phyloP scores from a whole-genome alignment of 2,113 vertebrate species.

The Sylvilagus bachmani region DNA sequence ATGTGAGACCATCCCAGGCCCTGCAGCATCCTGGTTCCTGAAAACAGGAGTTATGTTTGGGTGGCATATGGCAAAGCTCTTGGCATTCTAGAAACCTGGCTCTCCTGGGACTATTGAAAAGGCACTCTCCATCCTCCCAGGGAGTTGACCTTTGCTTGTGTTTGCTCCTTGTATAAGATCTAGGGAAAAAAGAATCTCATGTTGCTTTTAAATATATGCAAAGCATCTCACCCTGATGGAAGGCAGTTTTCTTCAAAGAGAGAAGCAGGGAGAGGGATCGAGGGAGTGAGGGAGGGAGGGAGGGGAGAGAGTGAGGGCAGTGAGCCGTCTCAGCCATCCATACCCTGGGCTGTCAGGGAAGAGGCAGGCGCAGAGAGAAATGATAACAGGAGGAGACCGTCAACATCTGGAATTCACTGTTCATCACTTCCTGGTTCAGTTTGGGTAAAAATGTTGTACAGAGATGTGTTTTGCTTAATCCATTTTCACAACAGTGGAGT shows the following conservation, averaged over 20 bases:
- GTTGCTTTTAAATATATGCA: constrained; percentile 86
- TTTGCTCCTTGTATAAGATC: background rate
- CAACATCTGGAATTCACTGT: constrained; percentile 64
- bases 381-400: background rate
- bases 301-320: background rate
- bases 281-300: background rate
- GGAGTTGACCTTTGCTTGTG: background rate
- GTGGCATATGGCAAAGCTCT: background rate
- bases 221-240: constrained; percentile 6
- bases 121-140: constrained; percentile 15
- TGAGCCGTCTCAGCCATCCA: background rate
- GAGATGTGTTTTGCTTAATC: constrained; percentile 55
- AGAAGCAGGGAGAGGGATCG: constrained; percentile 23
- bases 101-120: constrained; percentile 37
- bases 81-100: background rate
- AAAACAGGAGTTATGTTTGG: background rate
- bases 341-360: constrained; percentile 1
- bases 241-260: background rate
- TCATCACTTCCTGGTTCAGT: constrained; percentile 38
- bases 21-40: background rate
- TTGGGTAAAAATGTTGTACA: constrained; percentile 55
- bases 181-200: constrained; percentile 58
- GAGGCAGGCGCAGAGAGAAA: constrained; percentile 31
- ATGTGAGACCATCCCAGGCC: background rate
- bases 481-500: constrained; percentile 48